Evolutionary conservation across 1,140 invertebrate genomes (phyloP), one percentile per base, ranked within the genome.

Genomic region (Cheumatopsyche charites): DNA sequence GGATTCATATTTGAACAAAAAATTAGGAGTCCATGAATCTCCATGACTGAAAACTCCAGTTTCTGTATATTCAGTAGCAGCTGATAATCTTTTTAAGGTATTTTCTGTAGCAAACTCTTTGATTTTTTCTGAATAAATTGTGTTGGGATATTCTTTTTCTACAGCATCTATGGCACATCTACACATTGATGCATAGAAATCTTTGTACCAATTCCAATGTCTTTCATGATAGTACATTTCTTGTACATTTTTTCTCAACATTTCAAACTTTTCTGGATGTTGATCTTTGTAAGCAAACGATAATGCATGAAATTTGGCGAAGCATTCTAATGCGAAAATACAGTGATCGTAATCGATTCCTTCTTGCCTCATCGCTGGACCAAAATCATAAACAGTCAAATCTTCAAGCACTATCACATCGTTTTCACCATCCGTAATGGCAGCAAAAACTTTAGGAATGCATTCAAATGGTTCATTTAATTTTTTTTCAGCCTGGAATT

Each of bases 11-110:
- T 85, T 84, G 11, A 87, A 85, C 1, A 92, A 77, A 77, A 92
- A 92, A 78, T 92, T 92, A 43, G 89, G 90, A 0, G 87, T 86
- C 90, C 90, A 92, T 41, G 86, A 87, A 79, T 92, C 91, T 0
- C 90, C 90, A 67, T 91, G 90, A 6, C 84, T 86, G 21, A 92
- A 84, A 0, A 89, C 87, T 26, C 85, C 86, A 12, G 26, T 47
- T n/a, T 23, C 26, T 17, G 41, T 83, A 81, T 12, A 79, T 80
- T 41, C 70, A 70, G 25, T 73, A 81, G 67, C 67, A 73, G 9
- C 73, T 76, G 0, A 76, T 78, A 0, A 81, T 81, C 12, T 80
- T 76, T 9, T 77, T 45, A 82, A 84, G 7, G 78, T 73, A 73
- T 86, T 81, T 0, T 83, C 81, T 5, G 83, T 82, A n/a, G 86